These are phyloP conservation scores for Aselliscus stoliczkanus DNA, from an alignment of 2,797 vertebrate genomes.

Conservation along the genomic window DNA sequence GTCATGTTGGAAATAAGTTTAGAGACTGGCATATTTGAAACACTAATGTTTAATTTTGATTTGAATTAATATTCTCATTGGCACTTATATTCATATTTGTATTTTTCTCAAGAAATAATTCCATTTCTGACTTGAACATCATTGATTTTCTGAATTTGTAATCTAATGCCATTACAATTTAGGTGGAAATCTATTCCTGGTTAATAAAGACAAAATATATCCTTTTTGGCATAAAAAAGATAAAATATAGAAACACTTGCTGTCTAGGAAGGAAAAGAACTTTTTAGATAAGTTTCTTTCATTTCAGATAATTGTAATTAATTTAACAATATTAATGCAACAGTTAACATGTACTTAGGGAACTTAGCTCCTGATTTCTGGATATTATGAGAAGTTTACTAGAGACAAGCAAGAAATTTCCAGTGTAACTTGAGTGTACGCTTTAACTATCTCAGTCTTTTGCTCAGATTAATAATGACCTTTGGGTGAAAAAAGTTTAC, in stretches of 20 bases:
- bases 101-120: background rate
- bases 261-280: background rate
- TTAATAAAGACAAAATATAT: background rate
- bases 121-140: background rate
- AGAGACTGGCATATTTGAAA: background rate
- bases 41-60: background rate
- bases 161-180: background rate
- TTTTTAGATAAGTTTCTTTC: background rate
- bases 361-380: background rate
- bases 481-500: background rate
- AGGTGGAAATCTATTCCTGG: background rate
- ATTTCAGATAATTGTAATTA: background rate
- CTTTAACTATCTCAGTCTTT: background rate
- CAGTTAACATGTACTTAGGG: background rate
- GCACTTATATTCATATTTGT: background rate
- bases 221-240: background rate
- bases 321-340: background rate
- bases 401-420: background rate
- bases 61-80: background rate
- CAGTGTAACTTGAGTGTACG: background rate
- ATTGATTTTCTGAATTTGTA: constrained; percentile 1
- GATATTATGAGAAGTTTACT: background rate
- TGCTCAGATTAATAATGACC: background rate
- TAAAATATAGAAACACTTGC: background rate
- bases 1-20: background rate